phyloP scores from a whole-genome alignment of 2,113 vertebrate species.

The Caretta caretta region DNA sequence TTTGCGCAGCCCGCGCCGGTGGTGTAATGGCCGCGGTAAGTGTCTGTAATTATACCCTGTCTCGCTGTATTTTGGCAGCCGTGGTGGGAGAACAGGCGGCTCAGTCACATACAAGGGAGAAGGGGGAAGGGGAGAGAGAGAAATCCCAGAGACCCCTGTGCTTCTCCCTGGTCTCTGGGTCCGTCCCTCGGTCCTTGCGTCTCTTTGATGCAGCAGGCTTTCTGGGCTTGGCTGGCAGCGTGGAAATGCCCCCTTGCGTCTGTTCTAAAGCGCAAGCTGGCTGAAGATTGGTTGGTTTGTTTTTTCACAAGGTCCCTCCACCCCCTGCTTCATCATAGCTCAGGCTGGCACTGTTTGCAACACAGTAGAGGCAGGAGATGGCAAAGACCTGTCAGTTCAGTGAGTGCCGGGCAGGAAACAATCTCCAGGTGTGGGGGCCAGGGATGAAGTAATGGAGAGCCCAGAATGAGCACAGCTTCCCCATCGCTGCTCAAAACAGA shows the following conservation, averaged over 20 bases:
- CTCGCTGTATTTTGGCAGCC: constrained; percentile 86
- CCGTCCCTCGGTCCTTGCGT: background rate
- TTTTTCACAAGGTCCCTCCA: background rate
- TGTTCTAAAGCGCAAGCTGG: background rate
- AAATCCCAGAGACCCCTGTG: background rate
- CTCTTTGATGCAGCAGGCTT: background rate
- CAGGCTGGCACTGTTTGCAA: background rate
- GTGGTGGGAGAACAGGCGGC: constrained; percentile 79
- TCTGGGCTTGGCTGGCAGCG: background rate
- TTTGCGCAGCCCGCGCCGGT: constrained; percentile 71
- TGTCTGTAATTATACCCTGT: constrained; percentile 87
- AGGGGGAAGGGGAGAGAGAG: background rate
- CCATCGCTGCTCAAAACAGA: background rate
- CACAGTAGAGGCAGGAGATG: fast-evolving
- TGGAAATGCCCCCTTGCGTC: background rate
- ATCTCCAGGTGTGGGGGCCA: background rate
- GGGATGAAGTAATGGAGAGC: background rate
- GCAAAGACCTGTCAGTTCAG: background rate
- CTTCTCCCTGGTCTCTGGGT: background rate
- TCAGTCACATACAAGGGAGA: constrained; percentile 63
- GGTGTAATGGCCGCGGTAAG: constrained; percentile 85
- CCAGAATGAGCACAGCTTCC: background rate
- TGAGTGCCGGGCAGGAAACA: background rate
- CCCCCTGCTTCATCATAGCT: fast-evolving
- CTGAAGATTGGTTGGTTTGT: background rate